These are phyloP conservation scores for Micromys minutus DNA, from an alignment of 2,113 vertebrate genomes.

Conservation along the genomic window DNA sequence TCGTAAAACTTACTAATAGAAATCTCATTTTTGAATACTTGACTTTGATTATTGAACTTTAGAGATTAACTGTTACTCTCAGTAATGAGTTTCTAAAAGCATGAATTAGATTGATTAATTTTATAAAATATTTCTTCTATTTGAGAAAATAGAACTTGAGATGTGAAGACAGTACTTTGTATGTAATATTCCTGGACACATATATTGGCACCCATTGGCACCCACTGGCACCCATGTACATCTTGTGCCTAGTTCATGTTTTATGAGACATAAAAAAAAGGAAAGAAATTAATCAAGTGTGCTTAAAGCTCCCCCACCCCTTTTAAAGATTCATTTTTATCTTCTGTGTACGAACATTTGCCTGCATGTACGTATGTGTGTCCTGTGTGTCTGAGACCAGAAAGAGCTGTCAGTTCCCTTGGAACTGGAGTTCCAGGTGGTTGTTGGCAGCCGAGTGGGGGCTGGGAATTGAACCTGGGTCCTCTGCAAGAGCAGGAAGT, in stretches of 20 bases:
- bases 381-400: neutral
- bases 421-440: neutral
- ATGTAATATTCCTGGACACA: neutral
- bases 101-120: conserved; percentile 35
- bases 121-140: neutral
- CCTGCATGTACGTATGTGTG: neutral
- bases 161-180: neutral
- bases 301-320: neutral
- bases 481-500: neutral
- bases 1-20: neutral
- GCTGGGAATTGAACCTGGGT: neutral
- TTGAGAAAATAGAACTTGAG: conserved; percentile 3
- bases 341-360: neutral
- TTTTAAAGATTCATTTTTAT: neutral
- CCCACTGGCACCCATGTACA: neutral
- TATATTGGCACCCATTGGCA: neutral
- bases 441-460: neutral
- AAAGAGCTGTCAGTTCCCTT: neutral
- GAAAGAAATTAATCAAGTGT: neutral
- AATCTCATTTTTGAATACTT: conserved; percentile 32
- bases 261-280: neutral
- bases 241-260: neutral
- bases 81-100: conserved; percentile 6
- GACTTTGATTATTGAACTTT: neutral
- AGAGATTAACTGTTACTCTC: neutral